Conservation (phyloP, 1,140 invertebrate genomes). For the Catajapyx aquilonaris region DNA sequence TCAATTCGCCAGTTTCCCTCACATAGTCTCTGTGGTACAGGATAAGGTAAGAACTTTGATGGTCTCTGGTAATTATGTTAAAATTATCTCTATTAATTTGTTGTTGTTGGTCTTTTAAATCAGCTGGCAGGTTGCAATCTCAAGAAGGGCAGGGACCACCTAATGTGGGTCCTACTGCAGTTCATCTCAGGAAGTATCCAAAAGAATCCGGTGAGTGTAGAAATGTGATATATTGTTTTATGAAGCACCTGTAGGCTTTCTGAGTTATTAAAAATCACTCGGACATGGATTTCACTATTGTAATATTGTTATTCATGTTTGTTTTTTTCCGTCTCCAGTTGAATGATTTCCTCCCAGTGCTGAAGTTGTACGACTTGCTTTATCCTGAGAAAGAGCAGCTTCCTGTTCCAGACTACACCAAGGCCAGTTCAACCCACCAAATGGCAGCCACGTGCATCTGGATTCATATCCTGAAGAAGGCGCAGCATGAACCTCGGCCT, state of each 20-base stretch:
- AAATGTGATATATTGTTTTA: constrained; percentile 1
- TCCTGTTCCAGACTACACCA: constrained; percentile 69
- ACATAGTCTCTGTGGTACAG: constrained; percentile 71
- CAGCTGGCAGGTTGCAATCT: constrained; percentile 56
- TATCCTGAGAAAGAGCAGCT: constrained; percentile 81
- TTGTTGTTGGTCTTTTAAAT: constrained; percentile 2
- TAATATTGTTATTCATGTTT: constrained; percentile 5
- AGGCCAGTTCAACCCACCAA: constrained; percentile 67
- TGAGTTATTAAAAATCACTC: too few relatives aligned
- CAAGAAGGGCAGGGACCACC: constrained; percentile 72
- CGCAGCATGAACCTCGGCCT: constrained; percentile 53
- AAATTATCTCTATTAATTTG: neutral
- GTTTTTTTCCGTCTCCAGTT: constrained; percentile 28
- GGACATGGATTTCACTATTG: too few relatives aligned
- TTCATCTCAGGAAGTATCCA: constrained; percentile 94
- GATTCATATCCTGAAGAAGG: constrained; percentile 88
- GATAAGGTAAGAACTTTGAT: constrained; percentile 37
- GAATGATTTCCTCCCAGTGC: constrained; percentile 70
- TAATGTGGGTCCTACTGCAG: constrained; percentile 95
- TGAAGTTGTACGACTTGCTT: constrained; percentile 75
- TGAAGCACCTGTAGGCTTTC: too few relatives aligned
- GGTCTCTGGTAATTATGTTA: neutral
- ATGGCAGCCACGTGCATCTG: constrained; percentile 90
- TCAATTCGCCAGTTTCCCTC: constrained; percentile 81
- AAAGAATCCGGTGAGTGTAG: constrained; percentile 55